Evolutionary conservation across 1,140 invertebrate genomes (phyloP).

Genomic region (Heliconius melpomene): DNA sequence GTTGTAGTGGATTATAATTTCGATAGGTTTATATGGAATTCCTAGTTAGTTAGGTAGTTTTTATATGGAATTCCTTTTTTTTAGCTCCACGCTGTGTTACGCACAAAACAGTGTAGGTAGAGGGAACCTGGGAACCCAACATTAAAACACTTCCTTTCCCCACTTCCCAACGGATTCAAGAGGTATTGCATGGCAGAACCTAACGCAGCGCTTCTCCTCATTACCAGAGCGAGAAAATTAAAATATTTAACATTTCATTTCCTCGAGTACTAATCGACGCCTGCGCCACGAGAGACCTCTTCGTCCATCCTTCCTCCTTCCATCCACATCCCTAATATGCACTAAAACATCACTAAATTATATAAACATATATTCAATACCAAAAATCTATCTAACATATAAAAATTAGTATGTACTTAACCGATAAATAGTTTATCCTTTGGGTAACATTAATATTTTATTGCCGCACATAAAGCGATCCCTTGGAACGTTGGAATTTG

Average conservation of each 20-base stretch:
- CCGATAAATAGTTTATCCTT: slow-evolving; percentile 11
- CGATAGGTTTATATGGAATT: no score
- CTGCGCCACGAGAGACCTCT: not conserved
- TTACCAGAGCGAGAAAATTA: not conserved
- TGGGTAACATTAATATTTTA: slow-evolving; percentile 22
- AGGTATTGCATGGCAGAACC: not conserved
- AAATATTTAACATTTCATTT: not conserved
- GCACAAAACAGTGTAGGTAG: not conserved
- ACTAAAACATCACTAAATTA: not conserved
- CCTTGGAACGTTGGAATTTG: slow-evolving; percentile 15
- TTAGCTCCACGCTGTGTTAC: not conserved
- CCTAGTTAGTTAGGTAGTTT: no score
- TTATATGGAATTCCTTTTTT: not conserved
- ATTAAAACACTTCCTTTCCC: not conserved
- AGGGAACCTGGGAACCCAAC: not conserved
- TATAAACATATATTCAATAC: not conserved
- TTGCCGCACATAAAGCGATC: slow-evolving; percentile 7
- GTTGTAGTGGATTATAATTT: not conserved
- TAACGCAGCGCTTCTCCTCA: not conserved
- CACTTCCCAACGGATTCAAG: not conserved
- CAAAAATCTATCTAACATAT: not conserved
- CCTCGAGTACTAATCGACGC: not conserved
- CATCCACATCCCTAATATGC: not conserved
- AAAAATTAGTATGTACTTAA: slow-evolving; percentile 6
- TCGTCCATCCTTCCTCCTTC: not conserved